These are phyloP conservation scores for Elegia similella DNA, from an alignment of 2,888 invertebrate genomes.

Conservation along the genomic window DNA sequence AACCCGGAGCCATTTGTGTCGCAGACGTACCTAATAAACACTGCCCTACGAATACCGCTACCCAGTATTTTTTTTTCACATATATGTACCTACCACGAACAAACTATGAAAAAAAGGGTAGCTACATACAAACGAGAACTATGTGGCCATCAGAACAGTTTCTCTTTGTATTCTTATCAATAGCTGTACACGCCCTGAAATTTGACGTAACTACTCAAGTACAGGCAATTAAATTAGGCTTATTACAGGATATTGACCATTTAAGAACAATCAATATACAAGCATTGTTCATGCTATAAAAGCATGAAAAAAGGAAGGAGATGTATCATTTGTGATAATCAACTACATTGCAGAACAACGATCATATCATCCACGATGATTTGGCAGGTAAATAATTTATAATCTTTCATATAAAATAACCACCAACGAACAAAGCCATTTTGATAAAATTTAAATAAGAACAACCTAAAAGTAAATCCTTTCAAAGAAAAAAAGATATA, in stretches of 20 bases:
- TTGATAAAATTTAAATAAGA: too few relatives aligned
- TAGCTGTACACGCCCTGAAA: conserved; percentile 5
- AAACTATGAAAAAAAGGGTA: too few relatives aligned
- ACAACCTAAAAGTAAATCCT: too few relatives aligned
- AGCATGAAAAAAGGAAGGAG: conserved; percentile 6
- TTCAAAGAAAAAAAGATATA: too few relatives aligned
- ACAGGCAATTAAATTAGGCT: not conserved
- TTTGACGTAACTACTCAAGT: not conserved
- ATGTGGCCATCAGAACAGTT: conserved; percentile 10
- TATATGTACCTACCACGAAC: too few relatives aligned
- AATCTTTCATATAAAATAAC: too few relatives aligned
- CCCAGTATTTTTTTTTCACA: too few relatives aligned
- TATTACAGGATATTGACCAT: conserved; percentile 13
- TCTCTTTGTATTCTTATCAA: conserved; percentile 10
- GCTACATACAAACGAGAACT: not conserved
- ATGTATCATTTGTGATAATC: conserved; percentile 14
- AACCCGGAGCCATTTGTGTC: too few relatives aligned
- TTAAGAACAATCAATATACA: conserved; percentile 3
- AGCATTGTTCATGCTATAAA: conserved; percentile 2
- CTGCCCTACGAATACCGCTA: too few relatives aligned
- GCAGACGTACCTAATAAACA: too few relatives aligned
- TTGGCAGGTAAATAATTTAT: conserved; percentile 13
- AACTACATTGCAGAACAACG: not conserved
- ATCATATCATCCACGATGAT: conserved; percentile 8
- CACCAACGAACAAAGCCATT: too few relatives aligned